Conservation (phyloP, 2,113 vertebrate genomes). For the Donacobius atricapilla region DNA sequence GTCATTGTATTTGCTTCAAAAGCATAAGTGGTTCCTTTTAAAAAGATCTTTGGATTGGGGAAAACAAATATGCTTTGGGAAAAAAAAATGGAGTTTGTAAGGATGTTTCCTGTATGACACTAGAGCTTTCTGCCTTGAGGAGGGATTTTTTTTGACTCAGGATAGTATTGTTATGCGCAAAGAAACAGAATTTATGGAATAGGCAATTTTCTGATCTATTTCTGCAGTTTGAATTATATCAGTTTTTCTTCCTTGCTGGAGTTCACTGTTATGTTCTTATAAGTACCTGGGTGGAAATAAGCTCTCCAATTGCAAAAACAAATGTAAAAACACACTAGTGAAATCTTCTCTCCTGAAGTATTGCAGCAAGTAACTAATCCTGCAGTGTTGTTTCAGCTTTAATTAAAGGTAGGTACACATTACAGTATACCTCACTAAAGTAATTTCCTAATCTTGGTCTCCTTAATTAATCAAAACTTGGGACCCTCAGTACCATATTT, state of each 20-base stretch:
- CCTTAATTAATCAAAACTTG: neutral
- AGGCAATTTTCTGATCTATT: neutral
- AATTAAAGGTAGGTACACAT: neutral
- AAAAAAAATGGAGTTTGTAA: neutral
- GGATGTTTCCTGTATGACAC: neutral
- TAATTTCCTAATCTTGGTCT: neutral
- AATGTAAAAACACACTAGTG: neutral
- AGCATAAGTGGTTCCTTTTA: slow-evolving; percentile 7
- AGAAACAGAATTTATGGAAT: neutral
- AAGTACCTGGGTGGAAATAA: neutral
- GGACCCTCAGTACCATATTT: neutral
- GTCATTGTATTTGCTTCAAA: neutral
- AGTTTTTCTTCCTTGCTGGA: neutral
- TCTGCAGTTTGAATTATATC: neutral
- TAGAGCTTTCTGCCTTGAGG: neutral
- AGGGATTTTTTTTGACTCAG: neutral
- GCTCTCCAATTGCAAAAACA: neutral
- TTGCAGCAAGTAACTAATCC: neutral
- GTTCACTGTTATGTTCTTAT: neutral
- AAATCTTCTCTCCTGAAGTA: neutral
- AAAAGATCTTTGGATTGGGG: neutral
- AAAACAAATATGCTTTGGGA: neutral
- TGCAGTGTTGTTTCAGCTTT: neutral
- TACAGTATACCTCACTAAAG: neutral
- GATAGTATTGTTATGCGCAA: neutral